Evolutionary conservation across 2,797 vertebrate genomes (phyloP).

Genomic region (Halcyon smyrnensis): DNA sequence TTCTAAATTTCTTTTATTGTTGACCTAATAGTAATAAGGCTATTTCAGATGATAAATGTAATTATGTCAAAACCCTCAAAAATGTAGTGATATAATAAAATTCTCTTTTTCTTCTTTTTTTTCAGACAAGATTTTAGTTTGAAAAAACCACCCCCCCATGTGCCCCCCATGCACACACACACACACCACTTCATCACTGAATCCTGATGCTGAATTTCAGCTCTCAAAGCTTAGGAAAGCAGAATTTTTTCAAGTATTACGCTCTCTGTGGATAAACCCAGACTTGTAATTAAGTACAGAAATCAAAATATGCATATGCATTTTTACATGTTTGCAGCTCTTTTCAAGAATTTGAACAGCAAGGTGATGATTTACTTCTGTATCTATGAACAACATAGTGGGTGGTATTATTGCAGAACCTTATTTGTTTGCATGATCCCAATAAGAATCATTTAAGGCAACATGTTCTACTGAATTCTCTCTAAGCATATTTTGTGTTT

Average conservation of each 20-base stretch:
- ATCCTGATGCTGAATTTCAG: background rate
- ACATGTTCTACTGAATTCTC: background rate
- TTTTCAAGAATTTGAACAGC: background rate
- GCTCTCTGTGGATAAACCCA: background rate
- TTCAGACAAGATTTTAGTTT: background rate
- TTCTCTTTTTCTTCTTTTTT: constrained; percentile 35
- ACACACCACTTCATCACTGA: background rate
- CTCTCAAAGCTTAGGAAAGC: background rate
- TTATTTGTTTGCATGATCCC: background rate
- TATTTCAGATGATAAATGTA: constrained; percentile 46
- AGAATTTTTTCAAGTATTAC: background rate
- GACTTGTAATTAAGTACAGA: background rate
- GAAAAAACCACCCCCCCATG: background rate
- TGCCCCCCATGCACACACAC: accelerated
- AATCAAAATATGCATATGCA: background rate
- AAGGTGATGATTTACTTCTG: background rate
- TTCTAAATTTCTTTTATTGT: background rate
- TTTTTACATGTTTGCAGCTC: background rate
- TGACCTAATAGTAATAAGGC: constrained; percentile 46
- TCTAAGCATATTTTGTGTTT: background rate
- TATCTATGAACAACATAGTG: background rate
- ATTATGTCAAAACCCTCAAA: background rate
- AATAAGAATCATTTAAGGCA: background rate
- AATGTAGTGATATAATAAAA: constrained; percentile 5
- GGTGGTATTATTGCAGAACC: background rate